Percentiles rank a stretch among this genome's conserved stretches.
These are phyloP conservation scores for Cryptophagus acutangulus DNA, from an alignment of 2,888 invertebrate species.

Conservation along the genomic window DNA sequence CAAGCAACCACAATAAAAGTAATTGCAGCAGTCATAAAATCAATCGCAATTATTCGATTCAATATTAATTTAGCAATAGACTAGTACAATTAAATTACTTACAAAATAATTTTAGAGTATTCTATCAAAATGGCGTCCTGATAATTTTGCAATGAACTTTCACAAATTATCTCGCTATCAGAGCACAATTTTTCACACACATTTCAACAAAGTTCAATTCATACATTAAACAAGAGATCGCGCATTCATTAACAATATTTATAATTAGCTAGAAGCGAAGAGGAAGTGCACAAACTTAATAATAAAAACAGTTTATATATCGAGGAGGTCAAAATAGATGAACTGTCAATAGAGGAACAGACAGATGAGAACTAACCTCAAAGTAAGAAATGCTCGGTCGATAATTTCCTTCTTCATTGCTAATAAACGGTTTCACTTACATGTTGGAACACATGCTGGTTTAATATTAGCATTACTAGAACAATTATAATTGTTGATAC, in stretches of 20 bases:
- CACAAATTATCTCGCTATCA: constrained; percentile 4
- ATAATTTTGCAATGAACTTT: constrained; percentile 9
- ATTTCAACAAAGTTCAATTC: constrained; percentile 11
- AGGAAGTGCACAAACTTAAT: no score
- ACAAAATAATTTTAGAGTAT: constrained; percentile 2
- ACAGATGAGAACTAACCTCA: constrained; percentile 2
- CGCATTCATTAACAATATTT: no score
- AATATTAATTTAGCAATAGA: not conserved
- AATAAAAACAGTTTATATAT: constrained; percentile 3
- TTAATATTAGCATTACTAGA: not conserved
- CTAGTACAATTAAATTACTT: constrained; percentile 5
- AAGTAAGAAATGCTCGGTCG: constrained; percentile 1
- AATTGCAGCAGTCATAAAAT: no score
- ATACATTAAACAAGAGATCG: constrained; percentile 5
- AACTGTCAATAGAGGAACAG: not conserved
- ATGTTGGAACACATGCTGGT: not conserved
- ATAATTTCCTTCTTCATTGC: not conserved
- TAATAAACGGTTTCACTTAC: not conserved
- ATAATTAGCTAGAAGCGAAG: no score
- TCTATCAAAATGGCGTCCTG: constrained; percentile 9
- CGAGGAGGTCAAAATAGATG: constrained; percentile 2
- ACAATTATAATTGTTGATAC: not conserved
- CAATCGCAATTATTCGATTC: not conserved
- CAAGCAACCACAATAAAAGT: no score
- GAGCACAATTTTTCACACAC: constrained; percentile 1